Evolutionary conservation across 2,797 vertebrate genomes (phyloP), one percentile per base, ranked within the genome.

Genomic region (Hippocampus kuda): DNA sequence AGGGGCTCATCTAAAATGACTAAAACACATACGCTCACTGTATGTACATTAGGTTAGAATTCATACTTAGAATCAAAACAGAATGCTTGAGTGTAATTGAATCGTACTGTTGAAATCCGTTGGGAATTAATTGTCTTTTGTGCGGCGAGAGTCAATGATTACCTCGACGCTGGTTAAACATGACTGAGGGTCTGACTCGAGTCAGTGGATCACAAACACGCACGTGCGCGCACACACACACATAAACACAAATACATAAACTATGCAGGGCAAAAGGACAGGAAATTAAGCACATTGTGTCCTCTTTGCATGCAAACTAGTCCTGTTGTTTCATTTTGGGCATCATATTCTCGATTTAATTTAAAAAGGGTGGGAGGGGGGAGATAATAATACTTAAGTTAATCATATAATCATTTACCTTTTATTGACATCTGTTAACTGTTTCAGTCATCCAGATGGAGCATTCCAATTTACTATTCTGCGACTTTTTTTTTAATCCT

Each of bases 101-200:
- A 24, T n/a, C 3, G 20, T 16, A 24, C 53, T 16, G 48, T 12
- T n/a, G 2, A 10, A 54, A 24, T 54, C 6, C 15, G 1, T 60
- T 60, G 15, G 27, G 16, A 27, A 60, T 34, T 34, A 8, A 20
- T 60, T 60, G 7, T 20, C 9, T 60, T 60, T 60, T 34, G n/a
- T 65, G 42, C 42, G 51, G 63, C 60, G 26, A 38, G 2, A 63
- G 75, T 83, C 68, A 82, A 76, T 73, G 60, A 81, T 81, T 79
- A 79, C 64, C 69, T 76, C 22, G 66, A 77, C 68, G 13, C 24
- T 65, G 44, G 42, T 48, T 44, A 48, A 48, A 65, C 63, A 68
- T 15, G 68, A 78, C 76, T 0, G 1, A 62, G 66, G 74, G 54
- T 68, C 64, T 68, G 0, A 0, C 13, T 67, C 10, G 26, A 73